Evolutionary conservation across 2,113 vertebrate species (phyloP).

Genomic region (Nesospiza acunhae): DNA sequence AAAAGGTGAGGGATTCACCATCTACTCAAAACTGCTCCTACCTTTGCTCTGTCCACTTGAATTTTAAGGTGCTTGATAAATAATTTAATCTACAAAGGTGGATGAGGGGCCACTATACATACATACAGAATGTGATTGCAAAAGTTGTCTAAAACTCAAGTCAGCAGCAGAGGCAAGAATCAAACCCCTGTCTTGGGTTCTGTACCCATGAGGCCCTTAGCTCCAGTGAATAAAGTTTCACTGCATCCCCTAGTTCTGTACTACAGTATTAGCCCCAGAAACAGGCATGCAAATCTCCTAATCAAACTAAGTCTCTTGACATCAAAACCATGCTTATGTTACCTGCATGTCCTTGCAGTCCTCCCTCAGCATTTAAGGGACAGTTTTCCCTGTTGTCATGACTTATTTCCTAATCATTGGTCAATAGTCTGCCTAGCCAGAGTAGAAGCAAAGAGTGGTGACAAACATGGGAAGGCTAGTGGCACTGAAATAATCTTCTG

Average conservation of each 20-base stretch:
- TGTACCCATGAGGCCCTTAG: neutral
- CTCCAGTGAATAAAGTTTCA: neutral
- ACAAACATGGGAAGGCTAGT: neutral
- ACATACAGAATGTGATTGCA: neutral
- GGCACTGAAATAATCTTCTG: neutral
- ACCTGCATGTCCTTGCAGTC: neutral
- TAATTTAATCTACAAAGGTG: neutral
- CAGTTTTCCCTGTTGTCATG: neutral
- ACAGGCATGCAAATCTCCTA: neutral
- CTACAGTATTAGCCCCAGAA: neutral
- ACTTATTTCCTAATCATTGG: neutral
- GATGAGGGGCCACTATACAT: neutral
- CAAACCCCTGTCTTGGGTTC: neutral
- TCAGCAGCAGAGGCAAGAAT: neutral
- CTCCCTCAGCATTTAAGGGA: neutral
- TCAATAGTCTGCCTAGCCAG: neutral
- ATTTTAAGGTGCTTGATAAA: neutral
- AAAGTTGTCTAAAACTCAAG: neutral
- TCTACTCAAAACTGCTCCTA: neutral
- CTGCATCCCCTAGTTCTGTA: neutral
- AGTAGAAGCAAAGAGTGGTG: neutral
- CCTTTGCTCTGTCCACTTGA: neutral
- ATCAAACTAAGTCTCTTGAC: neutral
- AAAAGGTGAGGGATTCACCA: neutral
- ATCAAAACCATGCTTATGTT: neutral